Evolutionary conservation across 35 echinoderm and acorn worm species (phyloP), one percentile per base, ranked within the genome.

Genomic region (Amphiura filiformis): DNA sequence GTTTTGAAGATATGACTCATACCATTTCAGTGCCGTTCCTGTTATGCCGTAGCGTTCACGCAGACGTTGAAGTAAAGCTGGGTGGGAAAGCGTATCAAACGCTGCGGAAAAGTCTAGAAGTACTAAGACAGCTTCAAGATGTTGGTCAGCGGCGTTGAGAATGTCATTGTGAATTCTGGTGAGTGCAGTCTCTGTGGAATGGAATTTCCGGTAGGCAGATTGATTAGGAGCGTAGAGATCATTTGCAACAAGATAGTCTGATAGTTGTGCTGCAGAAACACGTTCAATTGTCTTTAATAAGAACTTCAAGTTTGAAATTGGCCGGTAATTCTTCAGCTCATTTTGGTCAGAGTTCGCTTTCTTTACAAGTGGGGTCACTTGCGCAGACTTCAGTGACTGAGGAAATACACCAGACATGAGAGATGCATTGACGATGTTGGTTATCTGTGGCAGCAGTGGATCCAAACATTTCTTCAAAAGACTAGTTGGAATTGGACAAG

Each of bases 151-250:
- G 31, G 90, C 85, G 28, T n/a, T 14, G 31, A 88, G 23, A 36
- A 92, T 37, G 70, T 88, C 76, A 87, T 82, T n/a, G 1, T 92
- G 76, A 17, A 92, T 75, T 41, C 65, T 88, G 80, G 88, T 22
- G 23, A 88, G 61, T 75, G 84, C 90, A 39, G 90, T 81, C 47
- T 92, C 90, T 13, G 84, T 88, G 38, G 84, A 88, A 75, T 92
- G 84, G 38, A 75, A 83, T 82, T 80, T 80, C 11, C 90, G 32
- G 76, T 92, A 88, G 39, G 90, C 90, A 31, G 84, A 81, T 75
- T 91, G 89, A 33, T 35, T 78, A 5, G 76, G 38, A 57, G 64
- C 34, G 84, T 79, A 38, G 12, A 91, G 47, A 86, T 80, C 57
- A 31, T 82, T 80, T 0, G 47, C 84, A 32, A 79, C 32, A 23